Evolutionary conservation across 2,888 invertebrate genomes (phyloP).

Genomic region (Euclidia mi): DNA sequence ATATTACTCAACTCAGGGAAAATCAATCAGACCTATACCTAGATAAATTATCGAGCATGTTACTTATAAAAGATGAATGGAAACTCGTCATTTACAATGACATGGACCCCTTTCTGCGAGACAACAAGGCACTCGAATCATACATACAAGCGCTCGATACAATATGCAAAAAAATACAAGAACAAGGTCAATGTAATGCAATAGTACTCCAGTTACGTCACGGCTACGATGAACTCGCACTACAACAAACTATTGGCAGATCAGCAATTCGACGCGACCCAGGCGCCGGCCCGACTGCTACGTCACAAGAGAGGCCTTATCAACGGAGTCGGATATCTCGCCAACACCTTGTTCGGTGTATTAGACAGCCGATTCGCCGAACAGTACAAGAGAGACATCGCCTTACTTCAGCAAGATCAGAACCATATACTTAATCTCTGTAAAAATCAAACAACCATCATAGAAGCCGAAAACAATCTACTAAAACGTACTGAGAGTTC

Average conservation of each 20-base stretch:
- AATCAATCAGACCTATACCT: slow-evolving; percentile 2
- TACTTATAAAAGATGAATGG: not conserved
- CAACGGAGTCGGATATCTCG: slow-evolving; percentile 31
- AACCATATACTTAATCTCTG: slow-evolving; percentile 17
- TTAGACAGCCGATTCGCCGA: slow-evolving; percentile 31
- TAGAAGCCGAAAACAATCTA: slow-evolving; percentile 12
- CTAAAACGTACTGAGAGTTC: slow-evolving; percentile 11
- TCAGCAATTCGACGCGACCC: slow-evolving; percentile 1
- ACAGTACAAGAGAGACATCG: slow-evolving; percentile 9
- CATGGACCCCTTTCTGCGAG: slow-evolving; percentile 1
- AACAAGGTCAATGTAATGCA: slow-evolving; percentile 6
- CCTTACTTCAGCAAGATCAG: not conserved
- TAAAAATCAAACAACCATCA: slow-evolving; percentile 15
- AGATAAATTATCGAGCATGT: not conserved
- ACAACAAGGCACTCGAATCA: slow-evolving; percentile 3
- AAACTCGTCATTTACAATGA: slow-evolving; percentile 8
- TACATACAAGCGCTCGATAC: slow-evolving; percentile 2
- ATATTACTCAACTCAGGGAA: slow-evolving; percentile 4
- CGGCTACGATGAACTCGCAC: slow-evolving; percentile 13
- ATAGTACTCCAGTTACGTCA: slow-evolving; percentile 31
- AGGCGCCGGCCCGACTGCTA: not conserved
- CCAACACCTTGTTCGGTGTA: slow-evolving; percentile 33
- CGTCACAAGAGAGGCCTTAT: slow-evolving; percentile 7
- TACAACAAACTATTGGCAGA: not conserved
- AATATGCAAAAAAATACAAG: not conserved